Base-by-base conservation (phyloP, 2,113 vertebrate genomes). In the Asarcornis scutulata region DNA sequence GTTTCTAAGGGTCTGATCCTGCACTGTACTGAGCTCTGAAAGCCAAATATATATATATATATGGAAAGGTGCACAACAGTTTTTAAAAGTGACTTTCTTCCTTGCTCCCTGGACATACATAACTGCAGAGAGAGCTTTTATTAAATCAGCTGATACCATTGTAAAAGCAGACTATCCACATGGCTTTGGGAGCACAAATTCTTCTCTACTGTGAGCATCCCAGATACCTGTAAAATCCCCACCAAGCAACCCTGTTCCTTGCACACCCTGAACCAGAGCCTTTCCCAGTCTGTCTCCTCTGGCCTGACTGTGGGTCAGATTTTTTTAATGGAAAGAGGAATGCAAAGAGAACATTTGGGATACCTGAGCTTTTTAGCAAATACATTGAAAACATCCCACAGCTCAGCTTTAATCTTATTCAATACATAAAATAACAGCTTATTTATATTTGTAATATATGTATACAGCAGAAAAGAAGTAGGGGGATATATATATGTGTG, bases 391-490 rank as follows among this genome's bases (percentile, higher is more conserved):
- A 27, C 71, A 83, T 74, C 67, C 71, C 71, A 21, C 23, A 80
- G 27, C 44, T 44, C 27, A 3, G 22, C 20, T 76, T 62, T 79
- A 59, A 55, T 80, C 13, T 67, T 84, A 89, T 69, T 38, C 31
- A 21, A 7, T 27, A 27, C 40, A 50, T 59, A 69, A 93, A 85
- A 87, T 64, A 23, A 14, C 74, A 91, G 7, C 5, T 0, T 77
- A 52, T 92, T 92, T 50, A 34, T 77, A 46, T 80, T 93, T 94
- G 91, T 89, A 73, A 66, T 63, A 32, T n/a, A 58, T 4, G 8
- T 85, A 71, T 94, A 80, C 46, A 52, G 50, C 77, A 93, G 81
- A 86, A 91, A 78, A 92, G 32, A 82, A 72, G 38, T 80, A 80
- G 32, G 12, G 9, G 38, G n/a, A 12, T 40, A 83, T 90, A 36